Evolutionary conservation across 2,888 invertebrate genomes (phyloP).

Genomic region (Mimachlamys varia): DNA sequence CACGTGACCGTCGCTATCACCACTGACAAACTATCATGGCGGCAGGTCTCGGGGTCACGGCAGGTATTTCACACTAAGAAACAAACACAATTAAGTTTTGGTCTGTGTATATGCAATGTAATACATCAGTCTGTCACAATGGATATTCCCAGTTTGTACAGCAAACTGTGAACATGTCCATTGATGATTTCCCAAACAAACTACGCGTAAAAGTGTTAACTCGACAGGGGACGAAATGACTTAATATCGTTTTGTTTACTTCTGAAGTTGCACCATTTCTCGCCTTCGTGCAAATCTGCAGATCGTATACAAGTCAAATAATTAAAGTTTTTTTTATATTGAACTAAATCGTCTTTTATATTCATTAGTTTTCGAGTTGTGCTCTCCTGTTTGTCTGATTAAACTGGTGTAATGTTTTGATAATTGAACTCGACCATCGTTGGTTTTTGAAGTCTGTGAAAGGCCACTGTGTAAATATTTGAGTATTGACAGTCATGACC

Average conservation of each 20-base stretch:
- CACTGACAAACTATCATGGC: constrained; percentile 66
- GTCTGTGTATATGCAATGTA: not conserved
- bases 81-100: not conserved
- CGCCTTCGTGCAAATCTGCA: not conserved
- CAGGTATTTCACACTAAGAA: constrained; percentile 13
- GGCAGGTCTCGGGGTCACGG: constrained; percentile 42
- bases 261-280: not conserved
- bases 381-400: no score
- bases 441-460: not conserved
- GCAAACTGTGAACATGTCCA: not conserved
- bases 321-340: no score
- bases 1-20: constrained; percentile 69
- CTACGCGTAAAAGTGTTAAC: not conserved
- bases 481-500: not conserved
- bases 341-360: no score
- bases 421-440: not conserved
- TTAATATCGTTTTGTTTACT: not conserved
- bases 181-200: not conserved
- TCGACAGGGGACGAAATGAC: not conserved
- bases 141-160: not conserved
- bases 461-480: not conserved
- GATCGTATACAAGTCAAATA: no score
- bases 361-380: no score
- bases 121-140: not conserved
- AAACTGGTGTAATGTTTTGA: not conserved